phyloP scores from a whole-genome alignment of 2,113 vertebrate genomes.

The Hepsetus odoe region DNA sequence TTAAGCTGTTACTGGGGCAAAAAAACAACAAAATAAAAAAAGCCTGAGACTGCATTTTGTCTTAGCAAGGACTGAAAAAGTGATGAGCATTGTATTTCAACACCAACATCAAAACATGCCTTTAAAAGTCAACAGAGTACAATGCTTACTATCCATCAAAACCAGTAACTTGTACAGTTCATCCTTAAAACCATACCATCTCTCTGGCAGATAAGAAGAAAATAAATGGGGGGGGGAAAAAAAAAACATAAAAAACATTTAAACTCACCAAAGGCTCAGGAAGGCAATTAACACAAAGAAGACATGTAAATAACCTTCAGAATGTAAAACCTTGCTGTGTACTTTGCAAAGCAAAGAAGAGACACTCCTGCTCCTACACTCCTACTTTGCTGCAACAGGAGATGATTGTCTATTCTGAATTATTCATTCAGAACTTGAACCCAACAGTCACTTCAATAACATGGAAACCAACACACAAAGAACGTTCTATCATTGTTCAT shows the following conservation, averaged over 20 bases:
- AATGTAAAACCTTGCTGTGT: constrained; percentile 8
- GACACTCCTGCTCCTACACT: constrained; percentile 15
- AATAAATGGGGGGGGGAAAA: background rate
- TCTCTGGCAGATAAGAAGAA: background rate
- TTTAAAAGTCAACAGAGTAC: background rate
- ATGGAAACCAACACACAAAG: constrained; percentile 41
- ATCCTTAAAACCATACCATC: background rate
- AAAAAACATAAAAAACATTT: background rate
- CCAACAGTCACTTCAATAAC: constrained; percentile 50
- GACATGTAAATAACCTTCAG: background rate
- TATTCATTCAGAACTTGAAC: constrained; percentile 61
- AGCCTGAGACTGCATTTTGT: constrained; percentile 31
- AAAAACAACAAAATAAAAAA: constrained; percentile 39
- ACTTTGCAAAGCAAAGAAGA: constrained; percentile 24
- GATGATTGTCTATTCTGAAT: constrained; percentile 61
- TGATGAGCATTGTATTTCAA: background rate
- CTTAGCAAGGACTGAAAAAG: constrained; percentile 32
- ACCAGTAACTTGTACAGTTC: background rate
- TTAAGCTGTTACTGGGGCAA: constrained; percentile 20
- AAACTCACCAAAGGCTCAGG: constrained; percentile 44
- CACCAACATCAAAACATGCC: background rate
- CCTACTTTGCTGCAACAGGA: constrained; percentile 24
- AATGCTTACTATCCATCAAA: background rate
- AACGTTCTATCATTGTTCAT: background rate
- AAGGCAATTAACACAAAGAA: background rate